Conservation (phyloP, 2,113 vertebrate species). For the Amphiprion ocellaris region DNA sequence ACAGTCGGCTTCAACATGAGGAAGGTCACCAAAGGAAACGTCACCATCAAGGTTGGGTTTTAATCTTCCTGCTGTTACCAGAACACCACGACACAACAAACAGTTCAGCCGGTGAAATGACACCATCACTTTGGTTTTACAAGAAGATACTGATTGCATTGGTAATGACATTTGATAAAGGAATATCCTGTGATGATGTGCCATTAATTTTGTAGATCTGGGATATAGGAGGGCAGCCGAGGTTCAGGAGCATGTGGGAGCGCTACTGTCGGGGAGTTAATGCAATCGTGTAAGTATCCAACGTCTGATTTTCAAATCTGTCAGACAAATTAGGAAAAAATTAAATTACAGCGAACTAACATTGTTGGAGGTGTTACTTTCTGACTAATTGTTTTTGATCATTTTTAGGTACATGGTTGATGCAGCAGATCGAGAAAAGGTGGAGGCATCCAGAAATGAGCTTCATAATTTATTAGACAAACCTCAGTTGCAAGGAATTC, state of each 20-base stretch:
- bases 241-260: slow-evolving; percentile 99
- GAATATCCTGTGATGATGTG: background rate
- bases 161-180: background rate
- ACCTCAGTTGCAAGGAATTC: slow-evolving; percentile 98
- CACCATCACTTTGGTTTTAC: background rate
- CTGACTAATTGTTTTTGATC: background rate
- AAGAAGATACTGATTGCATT: background rate
- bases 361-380: background rate
- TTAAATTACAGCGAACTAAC: background rate
- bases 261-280: slow-evolving; percentile 98
- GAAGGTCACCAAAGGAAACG: slow-evolving; percentile 88
- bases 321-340: background rate
- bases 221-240: slow-evolving; percentile 99
- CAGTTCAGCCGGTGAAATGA: background rate
- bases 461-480: slow-evolving; percentile 99
- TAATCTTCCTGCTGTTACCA: slow-evolving; percentile 14
- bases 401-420: slow-evolving; percentile 97
- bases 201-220: slow-evolving; percentile 88
- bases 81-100: background rate
- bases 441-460: slow-evolving; percentile 97
- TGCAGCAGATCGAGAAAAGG: slow-evolving; percentile 97
- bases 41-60: slow-evolving; percentile 85
- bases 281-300: slow-evolving; percentile 94
- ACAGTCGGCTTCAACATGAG: slow-evolving; percentile 94
- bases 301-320: background rate